These are phyloP conservation scores for Tinea semifulvella DNA, from an alignment of 2,888 invertebrate species.

Conservation along the genomic window DNA sequence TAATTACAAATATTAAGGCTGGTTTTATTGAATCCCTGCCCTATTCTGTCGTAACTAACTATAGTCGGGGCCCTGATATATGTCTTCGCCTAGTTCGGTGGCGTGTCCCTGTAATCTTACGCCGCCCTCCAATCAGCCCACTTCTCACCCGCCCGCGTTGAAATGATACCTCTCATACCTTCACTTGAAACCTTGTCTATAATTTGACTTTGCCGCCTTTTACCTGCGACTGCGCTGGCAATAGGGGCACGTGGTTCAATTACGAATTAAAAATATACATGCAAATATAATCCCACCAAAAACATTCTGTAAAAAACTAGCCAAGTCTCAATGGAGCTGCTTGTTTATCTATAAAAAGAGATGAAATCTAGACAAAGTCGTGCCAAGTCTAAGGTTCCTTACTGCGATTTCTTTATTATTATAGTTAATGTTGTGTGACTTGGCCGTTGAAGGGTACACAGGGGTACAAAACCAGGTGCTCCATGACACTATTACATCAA, in stretches of 20 bases:
- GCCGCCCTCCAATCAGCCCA: conserved; percentile 62
- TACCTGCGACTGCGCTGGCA: neutral
- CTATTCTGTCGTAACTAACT: no score
- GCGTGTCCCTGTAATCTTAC: conserved; percentile 61
- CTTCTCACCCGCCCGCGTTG: conserved; percentile 65
- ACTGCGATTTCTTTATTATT: neutral
- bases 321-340: no score
- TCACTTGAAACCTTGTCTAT: conserved; percentile 51
- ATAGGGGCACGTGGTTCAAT: conserved; percentile 7
- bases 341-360: no score
- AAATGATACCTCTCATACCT: conserved; percentile 51
- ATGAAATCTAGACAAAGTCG: no score
- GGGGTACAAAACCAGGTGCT: no score
- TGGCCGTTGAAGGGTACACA: no score
- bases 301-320: no score
- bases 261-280: neutral
- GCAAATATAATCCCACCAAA: neutral
- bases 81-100: conserved; percentile 37
- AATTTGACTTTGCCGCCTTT: conserved; percentile 56
- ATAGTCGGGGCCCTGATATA: no score
- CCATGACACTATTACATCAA: no score
- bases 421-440: neutral
- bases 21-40: no score
- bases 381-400: no score
- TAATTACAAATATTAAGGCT: no score